phyloP scores from a whole-genome alignment of 2,113 vertebrate species.

The Macaca mulatta region DNA sequence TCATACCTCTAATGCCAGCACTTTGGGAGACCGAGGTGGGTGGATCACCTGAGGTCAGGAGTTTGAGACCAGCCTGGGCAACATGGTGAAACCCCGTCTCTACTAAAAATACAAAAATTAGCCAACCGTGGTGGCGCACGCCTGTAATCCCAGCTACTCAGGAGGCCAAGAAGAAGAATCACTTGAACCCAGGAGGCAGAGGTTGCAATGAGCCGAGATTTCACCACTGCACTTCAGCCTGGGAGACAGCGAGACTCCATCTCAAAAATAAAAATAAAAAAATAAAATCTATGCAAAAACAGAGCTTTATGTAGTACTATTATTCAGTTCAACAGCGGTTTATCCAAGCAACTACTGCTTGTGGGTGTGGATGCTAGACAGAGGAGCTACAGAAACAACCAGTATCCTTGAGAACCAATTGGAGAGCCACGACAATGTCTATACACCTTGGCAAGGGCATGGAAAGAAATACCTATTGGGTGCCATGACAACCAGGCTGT shows the following conservation, averaged over 20 bases:
- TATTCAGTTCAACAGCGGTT: neutral
- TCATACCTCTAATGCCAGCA: neutral
- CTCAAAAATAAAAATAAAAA: neutral
- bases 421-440: neutral
- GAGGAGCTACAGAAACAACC: neutral
- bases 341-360: neutral
- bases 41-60: neutral
- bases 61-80: neutral
- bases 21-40: neutral
- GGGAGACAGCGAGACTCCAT: neutral
- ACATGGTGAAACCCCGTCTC: neutral
- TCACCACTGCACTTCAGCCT: neutral
- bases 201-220: neutral
- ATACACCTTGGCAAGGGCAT: neutral
- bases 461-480: neutral
- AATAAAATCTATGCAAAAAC: neutral
- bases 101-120: neutral
- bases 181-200: neutral
- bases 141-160: neutral
- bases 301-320: neutral
- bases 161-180: neutral
- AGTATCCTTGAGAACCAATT: neutral
- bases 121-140: neutral
- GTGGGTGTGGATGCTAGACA: neutral
- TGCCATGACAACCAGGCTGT: neutral